Percentiles rank a stretch among this genome's conserved stretches.
Evolutionary conservation across 2,113 vertebrate genomes (phyloP).

Genomic region (Ahaetulla prasina): DNA sequence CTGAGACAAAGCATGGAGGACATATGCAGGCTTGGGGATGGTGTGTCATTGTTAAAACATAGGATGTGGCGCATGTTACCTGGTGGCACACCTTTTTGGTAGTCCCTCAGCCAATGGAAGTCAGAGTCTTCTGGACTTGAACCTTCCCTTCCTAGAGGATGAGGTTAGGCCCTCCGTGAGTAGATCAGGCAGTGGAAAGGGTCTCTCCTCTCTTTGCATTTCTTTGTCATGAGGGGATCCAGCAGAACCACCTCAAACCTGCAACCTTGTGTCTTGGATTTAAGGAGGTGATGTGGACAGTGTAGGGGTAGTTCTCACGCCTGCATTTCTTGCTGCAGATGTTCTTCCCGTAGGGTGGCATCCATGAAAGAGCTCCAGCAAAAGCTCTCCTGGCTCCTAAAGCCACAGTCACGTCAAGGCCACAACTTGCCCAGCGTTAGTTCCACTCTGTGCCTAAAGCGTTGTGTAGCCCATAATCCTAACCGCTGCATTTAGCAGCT

Average conservation of each 20-base stretch:
- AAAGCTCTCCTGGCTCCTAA: not conserved
- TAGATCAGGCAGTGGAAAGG: not conserved
- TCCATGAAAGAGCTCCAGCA: not conserved
- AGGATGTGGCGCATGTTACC: not conserved
- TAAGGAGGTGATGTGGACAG: not conserved
- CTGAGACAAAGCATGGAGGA: not conserved
- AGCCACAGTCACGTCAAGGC: not conserved
- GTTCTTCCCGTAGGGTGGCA: not conserved
- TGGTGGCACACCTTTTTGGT: not conserved
- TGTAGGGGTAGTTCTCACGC: not conserved
- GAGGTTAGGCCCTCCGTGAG: not conserved
- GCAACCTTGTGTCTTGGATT: not conserved
- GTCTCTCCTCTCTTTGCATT: not conserved
- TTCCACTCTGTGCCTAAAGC: not conserved
- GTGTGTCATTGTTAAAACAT: not conserved
- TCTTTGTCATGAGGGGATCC: not conserved
- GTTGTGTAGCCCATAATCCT: not conserved
- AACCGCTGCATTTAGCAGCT: not conserved
- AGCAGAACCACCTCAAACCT: not conserved
- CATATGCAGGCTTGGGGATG: no score
- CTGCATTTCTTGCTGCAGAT: not conserved
- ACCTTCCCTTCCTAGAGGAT: not conserved
- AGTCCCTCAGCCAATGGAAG: not conserved
- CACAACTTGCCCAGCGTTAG: not conserved
- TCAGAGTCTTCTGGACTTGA: no score